Evolutionary conservation across 2,113 vertebrate genomes (phyloP).

Genomic region (Coturnix japonica): DNA sequence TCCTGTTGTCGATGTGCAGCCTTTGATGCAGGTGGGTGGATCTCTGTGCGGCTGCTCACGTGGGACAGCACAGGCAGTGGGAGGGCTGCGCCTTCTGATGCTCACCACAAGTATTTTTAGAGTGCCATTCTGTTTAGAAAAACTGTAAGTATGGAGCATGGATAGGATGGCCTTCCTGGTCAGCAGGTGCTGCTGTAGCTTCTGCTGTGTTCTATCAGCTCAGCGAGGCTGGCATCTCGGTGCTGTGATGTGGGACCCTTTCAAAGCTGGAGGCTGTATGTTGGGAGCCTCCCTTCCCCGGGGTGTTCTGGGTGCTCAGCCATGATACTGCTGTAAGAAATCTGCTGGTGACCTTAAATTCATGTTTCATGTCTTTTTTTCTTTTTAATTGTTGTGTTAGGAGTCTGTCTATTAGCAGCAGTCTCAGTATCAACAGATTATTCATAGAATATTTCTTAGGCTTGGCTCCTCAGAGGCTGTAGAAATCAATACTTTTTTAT

Average conservation of each 20-base stretch:
- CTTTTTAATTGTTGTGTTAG: not conserved
- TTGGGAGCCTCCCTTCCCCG: not conserved
- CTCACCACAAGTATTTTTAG: not conserved
- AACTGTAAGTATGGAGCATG: not conserved
- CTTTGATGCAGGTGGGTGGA: not conserved
- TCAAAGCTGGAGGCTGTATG: not conserved
- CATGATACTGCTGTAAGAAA: not conserved
- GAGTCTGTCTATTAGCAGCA: not conserved
- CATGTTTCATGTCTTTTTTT: not conserved
- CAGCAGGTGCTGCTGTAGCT: conserved; percentile 4
- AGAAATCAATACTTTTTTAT: not conserved
- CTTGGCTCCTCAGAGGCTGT: not conserved
- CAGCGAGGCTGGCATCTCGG: not conserved
- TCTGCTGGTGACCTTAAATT: not conserved
- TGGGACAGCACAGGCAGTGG: conserved; percentile 16
- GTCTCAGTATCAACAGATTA: not conserved
- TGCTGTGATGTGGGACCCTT: not conserved
- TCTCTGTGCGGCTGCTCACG: fast-evolving
- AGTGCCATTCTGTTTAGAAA: not conserved
- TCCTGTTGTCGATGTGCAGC: conserved; percentile 17
- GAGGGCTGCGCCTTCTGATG: not conserved
- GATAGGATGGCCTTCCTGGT: not conserved
- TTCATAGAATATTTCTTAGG: not conserved
- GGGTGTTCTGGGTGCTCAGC: not conserved
- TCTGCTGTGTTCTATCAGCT: not conserved